Conservation (phyloP, 2,888 invertebrate genomes). For the Sesamia inferens region DNA sequence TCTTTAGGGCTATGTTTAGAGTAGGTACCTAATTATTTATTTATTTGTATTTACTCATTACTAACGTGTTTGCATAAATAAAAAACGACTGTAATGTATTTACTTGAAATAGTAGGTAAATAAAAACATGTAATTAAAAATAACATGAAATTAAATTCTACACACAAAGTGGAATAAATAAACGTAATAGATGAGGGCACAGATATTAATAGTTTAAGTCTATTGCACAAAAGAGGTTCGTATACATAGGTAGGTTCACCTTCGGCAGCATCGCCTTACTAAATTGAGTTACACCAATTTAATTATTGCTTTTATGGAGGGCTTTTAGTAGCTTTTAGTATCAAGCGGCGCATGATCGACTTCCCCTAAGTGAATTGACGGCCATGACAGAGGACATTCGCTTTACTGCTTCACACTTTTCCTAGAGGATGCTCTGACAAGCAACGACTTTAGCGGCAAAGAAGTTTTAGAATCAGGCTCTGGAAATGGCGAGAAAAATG, state of each 20-base stretch:
- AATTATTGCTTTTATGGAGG: constrained; percentile 90
- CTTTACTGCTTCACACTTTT: constrained; percentile 72
- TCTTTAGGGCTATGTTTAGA: background rate
- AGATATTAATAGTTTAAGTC: constrained; percentile 52
- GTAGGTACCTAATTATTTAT: background rate
- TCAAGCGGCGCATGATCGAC: constrained; percentile 88
- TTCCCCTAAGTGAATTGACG: constrained; percentile 88
- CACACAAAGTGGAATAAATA: constrained; percentile 9
- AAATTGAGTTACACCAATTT: constrained; percentile 89
- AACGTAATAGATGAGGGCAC: constrained; percentile 15
- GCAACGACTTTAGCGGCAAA: constrained; percentile 31
- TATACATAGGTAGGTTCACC: constrained; percentile 68
- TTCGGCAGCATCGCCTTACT: constrained; percentile 84
- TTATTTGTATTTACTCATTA: background rate
- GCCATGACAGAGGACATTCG: constrained; percentile 76
- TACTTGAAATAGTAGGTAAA: background rate
- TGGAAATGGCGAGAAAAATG: constrained; percentile 17
- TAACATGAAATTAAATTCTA: constrained; percentile 2
- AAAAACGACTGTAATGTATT: background rate
- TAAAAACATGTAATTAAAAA: background rate
- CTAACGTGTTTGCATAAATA: background rate
- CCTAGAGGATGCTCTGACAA: constrained; percentile 34
- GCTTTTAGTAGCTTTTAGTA: constrained; percentile 91
- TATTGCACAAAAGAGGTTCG: constrained; percentile 57
- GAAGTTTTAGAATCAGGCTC: constrained; percentile 31